Base-by-base conservation (phyloP, 1,140 invertebrate species). In the Zaprionus gabonicus region DNA sequence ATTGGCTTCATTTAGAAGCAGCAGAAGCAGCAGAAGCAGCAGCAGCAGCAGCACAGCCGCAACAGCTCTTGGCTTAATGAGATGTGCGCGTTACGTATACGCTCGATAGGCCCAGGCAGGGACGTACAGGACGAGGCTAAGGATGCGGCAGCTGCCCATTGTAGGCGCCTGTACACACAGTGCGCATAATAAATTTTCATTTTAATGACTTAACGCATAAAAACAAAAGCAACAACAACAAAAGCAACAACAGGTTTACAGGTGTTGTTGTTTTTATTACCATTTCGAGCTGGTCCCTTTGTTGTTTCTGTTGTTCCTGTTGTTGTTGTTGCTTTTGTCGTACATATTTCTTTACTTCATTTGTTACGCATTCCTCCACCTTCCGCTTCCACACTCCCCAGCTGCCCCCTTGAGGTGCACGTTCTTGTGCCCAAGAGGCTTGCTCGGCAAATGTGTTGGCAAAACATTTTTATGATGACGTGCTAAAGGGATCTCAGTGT, bases 131-230 rank as follows among this genome's bases (percentile, higher is more conserved):
- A 2, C 13, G 49, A 27, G 20, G 20, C 27, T 9, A 25, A 56
- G 38, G 20, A 53, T 23, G 13, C n/a, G 63, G 53, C 59, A 68
- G 28, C 25, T n/a, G 38, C 44, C 36, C 58, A 23, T 31, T 17
- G 72, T 70, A 60, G 72, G 60, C 57, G 60, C 34, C 44, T 34
- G 31, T 34, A 57, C 64, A 74, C 63, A 82, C 53, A 60, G 34
- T 71, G 75, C 78, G 85, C 81, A 88, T 88, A 88, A 88, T 88
- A 88, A 88, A 88, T 88, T 88, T 85, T 88, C 84, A 88, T 88
- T 88, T 88, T 88, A 88, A 88, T 88, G 84, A 88, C 84, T 88
- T 88, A 84, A 84, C 84, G 84, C 84, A 88, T 88, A 90, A 88
- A 88, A 84, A 78, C 81, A 88, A 88, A 46, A 86, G 78, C 69